These are phyloP conservation scores for Bombyx mandarina DNA, from an alignment of 1,140 invertebrate species.

Conservation along the genomic window DNA sequence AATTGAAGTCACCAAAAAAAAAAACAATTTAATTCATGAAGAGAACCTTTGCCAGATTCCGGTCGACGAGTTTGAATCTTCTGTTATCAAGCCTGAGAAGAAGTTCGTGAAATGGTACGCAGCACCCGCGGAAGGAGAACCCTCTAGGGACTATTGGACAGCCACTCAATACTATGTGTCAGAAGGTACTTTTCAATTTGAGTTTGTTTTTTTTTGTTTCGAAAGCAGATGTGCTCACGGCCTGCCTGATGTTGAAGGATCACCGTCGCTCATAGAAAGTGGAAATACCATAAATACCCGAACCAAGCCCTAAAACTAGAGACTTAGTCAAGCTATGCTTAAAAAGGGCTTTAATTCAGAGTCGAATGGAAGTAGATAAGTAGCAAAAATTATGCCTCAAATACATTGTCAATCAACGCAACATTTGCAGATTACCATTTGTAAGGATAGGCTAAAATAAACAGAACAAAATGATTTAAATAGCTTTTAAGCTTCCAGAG, in stretches of 20 bases:
- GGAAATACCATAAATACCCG: too few species aligned
- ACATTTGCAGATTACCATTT: not conserved
- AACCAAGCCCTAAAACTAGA: not conserved
- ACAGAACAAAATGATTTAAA: not conserved
- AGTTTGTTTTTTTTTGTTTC: not conserved
- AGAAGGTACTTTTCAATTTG: slow-evolving; percentile 32
- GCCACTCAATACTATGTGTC: slow-evolving; percentile 53
- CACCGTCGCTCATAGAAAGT: too few species aligned
- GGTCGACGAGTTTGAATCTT: slow-evolving; percentile 38
- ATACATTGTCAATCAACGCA: not conserved
- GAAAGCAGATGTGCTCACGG: not conserved
- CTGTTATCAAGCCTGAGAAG: slow-evolving; percentile 46
- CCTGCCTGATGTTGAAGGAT: not conserved
- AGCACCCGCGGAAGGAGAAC: slow-evolving; percentile 35
- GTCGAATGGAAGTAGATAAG: not conserved
- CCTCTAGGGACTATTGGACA: slow-evolving; percentile 51
- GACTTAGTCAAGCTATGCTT: not conserved
- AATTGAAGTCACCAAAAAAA: too few species aligned
- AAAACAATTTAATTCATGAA: not conserved
- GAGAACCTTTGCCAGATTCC: slow-evolving; percentile 36
- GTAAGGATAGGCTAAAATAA: not conserved
- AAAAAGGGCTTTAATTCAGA: not conserved
- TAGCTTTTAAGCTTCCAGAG: not conserved
- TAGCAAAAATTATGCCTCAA: not conserved
- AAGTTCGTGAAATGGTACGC: slow-evolving; percentile 51